phyloP scores from a whole-genome alignment of 2,888 invertebrate genomes.

The Trissoscelio sp. region DNA sequence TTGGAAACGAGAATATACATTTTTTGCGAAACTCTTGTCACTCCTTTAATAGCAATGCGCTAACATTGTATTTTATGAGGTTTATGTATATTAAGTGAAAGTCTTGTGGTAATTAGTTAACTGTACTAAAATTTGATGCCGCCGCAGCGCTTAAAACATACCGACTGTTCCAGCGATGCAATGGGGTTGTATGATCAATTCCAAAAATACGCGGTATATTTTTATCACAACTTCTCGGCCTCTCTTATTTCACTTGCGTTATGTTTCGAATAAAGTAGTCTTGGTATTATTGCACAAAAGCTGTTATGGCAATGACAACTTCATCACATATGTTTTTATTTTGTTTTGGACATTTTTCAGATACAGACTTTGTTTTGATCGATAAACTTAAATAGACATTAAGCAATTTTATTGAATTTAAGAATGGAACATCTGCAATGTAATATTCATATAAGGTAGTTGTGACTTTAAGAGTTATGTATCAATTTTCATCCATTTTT shows the following conservation, averaged over 20 bases:
- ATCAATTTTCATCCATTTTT: too few species aligned
- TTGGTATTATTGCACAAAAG: conserved; percentile 44
- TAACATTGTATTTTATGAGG: too few species aligned
- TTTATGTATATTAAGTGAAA: conserved; percentile 56
- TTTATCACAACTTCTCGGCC: conserved; percentile 77
- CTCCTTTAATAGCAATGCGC: too few species aligned
- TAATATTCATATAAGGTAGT: too few species aligned
- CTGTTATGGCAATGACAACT: conserved; percentile 47
- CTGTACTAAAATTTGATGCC: conserved; percentile 43
- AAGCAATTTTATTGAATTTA: too few species aligned
- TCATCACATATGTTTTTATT: conserved; percentile 6
- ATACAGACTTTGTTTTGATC: too few species aligned
- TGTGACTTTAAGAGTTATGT: too few species aligned
- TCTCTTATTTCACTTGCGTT: conserved; percentile 70
- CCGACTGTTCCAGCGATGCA: conserved; percentile 60
- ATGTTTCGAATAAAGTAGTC: conserved; percentile 72
- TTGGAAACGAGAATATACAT: too few species aligned
- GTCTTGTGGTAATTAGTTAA: conserved; percentile 47
- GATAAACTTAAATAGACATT: too few species aligned
- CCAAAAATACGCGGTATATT: conserved; percentile 81
- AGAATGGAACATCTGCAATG: too few species aligned
- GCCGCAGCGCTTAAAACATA: conserved; percentile 56
- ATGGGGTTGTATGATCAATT: conserved; percentile 66
- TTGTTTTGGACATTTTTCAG: too few species aligned
- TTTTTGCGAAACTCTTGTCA: too few species aligned